A percentile compares a stretch with the other conserved stretches of the same genome.
Conservation (phyloP, 2,113 vertebrate species). For the Astur gentilis region DNA sequence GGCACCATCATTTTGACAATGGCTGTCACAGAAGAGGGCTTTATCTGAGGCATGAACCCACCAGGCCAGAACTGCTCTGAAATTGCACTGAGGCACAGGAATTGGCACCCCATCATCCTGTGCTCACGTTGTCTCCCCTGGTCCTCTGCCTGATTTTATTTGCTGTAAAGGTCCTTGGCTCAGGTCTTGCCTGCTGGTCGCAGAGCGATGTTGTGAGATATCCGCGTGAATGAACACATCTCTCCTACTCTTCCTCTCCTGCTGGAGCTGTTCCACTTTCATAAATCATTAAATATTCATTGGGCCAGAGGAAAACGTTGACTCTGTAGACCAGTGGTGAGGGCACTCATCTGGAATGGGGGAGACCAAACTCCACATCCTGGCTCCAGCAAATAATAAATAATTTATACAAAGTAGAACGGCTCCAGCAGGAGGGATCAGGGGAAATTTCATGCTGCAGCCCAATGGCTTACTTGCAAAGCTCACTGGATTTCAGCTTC, state of each 20-base stretch:
- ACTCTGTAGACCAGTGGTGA: background rate
- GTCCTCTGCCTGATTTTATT: background rate
- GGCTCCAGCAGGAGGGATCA: background rate
- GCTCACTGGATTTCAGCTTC: background rate
- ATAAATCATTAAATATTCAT: slow-evolving; percentile 52
- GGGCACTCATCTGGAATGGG: slow-evolving; percentile 42
- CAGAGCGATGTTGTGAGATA: background rate
- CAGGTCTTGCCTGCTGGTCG: background rate
- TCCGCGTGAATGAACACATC: background rate
- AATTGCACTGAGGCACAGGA: background rate
- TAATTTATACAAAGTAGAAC: slow-evolving; percentile 25
- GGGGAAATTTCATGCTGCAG: background rate
- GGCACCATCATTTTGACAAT: background rate
- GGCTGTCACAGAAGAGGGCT: background rate
- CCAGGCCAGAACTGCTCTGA: background rate
- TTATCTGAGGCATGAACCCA: background rate
- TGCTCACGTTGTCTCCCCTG: background rate
- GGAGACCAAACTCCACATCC: background rate
- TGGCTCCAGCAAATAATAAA: slow-evolving; percentile 26
- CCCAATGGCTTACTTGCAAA: background rate
- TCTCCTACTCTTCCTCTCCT: slow-evolving; percentile 19
- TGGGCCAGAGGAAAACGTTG: slow-evolving; percentile 20
- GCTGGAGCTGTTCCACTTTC: slow-evolving; percentile 45
- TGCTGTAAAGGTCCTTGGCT: background rate
- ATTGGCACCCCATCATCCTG: background rate